Percentiles rank a stretch among this genome's conserved stretches.
Evolutionary conservation across 2,797 vertebrate genomes (phyloP).

Genomic region (Sebastes minor): DNA sequence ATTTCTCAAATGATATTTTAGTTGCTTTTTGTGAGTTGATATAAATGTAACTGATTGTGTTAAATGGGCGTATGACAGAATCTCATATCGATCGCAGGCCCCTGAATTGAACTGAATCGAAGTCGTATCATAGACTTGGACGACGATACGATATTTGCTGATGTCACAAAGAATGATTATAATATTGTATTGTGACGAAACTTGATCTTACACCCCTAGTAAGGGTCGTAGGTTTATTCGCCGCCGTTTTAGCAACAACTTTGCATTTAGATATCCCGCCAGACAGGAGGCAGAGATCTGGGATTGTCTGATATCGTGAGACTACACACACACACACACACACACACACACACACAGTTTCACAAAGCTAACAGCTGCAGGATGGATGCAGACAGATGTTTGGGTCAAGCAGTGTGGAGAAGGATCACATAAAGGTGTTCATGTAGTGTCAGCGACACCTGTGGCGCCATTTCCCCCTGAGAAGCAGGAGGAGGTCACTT

Average conservation of each 20-base stretch:
- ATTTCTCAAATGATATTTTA: not conserved
- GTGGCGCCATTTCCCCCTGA: not conserved
- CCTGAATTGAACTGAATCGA: not conserved
- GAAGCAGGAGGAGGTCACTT: slow-evolving; percentile 43
- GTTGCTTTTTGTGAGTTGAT: not conserved
- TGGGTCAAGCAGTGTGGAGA: not conserved
- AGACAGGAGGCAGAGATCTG: not conserved
- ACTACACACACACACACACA: not conserved
- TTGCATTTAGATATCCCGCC: too few relatives aligned
- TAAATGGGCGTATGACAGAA: not conserved
- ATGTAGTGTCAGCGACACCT: slow-evolving; percentile 19
- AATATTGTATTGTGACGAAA: not conserved
- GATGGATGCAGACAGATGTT: slow-evolving; percentile 23
- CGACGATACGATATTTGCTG: not conserved
- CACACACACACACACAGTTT: not conserved
- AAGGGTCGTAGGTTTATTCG: not conserved
- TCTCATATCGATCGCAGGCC: not conserved
- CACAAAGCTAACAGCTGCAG: slow-evolving; percentile 5
- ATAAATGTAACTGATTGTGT: not conserved
- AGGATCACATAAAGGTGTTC: not conserved
- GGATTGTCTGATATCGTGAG: not conserved
- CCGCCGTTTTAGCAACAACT: too few relatives aligned
- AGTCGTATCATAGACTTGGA: not conserved
- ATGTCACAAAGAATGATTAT: not conserved
- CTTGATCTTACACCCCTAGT: not conserved